These are phyloP conservation scores for Drosophila varians DNA, from an alignment of 1,140 invertebrate genomes.

Conservation along the genomic window DNA sequence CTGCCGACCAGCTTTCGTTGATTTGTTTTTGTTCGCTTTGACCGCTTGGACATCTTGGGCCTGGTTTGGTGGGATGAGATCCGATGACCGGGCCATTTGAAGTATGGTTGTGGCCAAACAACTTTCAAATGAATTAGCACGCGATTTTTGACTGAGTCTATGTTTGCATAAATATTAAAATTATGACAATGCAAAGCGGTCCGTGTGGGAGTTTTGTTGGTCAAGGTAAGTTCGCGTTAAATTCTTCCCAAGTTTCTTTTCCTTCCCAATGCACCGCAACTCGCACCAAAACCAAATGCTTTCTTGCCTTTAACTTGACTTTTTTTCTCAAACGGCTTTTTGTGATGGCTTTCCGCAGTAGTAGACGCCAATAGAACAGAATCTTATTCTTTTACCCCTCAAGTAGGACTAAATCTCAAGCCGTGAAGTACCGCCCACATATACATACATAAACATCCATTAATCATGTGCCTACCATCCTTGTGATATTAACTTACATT, in stretches of 20 bases:
- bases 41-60: background rate
- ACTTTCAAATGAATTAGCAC: constrained; percentile 69
- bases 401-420: constrained; percentile 17
- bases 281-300: constrained; percentile 59
- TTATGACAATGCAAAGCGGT: constrained; percentile 51
- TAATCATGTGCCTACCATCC: background rate
- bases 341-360: background rate
- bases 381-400: background rate
- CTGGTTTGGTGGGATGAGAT: constrained; percentile 43
- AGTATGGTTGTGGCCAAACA: constrained; percentile 54
- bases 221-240: constrained; percentile 74
- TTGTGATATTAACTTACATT: background rate
- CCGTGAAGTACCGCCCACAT: constrained; percentile 33
- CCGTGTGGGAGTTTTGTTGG: constrained; percentile 62
- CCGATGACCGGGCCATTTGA: constrained; percentile 45
- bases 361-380: constrained; percentile 12
- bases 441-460: constrained; percentile 18
- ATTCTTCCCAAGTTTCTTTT: constrained; percentile 33
- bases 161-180: constrained; percentile 48
- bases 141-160: constrained; percentile 53
- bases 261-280: constrained; percentile 65
- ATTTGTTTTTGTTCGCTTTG: background rate
- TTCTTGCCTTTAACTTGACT: constrained; percentile 17
- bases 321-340: constrained; percentile 5
- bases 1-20: constrained; percentile 15